Conservation (phyloP, 2,797 vertebrate genomes). For the Caiman crocodilus region DNA sequence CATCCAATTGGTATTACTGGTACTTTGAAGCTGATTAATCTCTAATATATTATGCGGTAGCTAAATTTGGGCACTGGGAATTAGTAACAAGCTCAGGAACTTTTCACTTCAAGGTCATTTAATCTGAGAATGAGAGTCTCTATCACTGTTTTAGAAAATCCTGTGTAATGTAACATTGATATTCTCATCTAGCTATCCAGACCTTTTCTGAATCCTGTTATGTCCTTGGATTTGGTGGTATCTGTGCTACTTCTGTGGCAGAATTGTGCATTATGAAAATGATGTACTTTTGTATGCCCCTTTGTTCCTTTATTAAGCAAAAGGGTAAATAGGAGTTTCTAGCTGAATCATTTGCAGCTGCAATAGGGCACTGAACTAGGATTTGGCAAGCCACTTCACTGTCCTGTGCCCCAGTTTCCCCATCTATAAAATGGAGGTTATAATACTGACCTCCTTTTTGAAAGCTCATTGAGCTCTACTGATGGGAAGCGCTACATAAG, state of each 20-base stretch:
- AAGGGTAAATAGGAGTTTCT: neutral
- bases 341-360: no score
- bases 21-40: neutral
- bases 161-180: neutral
- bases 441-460: neutral
- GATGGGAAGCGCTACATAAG: neutral
- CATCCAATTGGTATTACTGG: neutral
- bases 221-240: neutral
- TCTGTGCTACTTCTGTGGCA: neutral
- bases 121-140: neutral
- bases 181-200: accelerated
- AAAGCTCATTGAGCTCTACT: neutral
- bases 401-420: neutral
- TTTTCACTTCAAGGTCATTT: neutral
- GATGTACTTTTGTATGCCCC: neutral
- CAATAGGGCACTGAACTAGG: no score
- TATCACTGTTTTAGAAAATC: accelerated
- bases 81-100: neutral
- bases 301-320: no score
- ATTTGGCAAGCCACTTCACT: neutral
- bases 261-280: neutral
- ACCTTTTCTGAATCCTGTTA: neutral
- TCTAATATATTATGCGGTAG: neutral
- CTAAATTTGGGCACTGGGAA: neutral
- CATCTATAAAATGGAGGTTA: neutral